A percentile compares a stretch with the other conserved stretches of the same genome.
Evolutionary conservation across 92 coral and sea anemone genomes (phyloP).

Genomic region (Porites lobata): DNA sequence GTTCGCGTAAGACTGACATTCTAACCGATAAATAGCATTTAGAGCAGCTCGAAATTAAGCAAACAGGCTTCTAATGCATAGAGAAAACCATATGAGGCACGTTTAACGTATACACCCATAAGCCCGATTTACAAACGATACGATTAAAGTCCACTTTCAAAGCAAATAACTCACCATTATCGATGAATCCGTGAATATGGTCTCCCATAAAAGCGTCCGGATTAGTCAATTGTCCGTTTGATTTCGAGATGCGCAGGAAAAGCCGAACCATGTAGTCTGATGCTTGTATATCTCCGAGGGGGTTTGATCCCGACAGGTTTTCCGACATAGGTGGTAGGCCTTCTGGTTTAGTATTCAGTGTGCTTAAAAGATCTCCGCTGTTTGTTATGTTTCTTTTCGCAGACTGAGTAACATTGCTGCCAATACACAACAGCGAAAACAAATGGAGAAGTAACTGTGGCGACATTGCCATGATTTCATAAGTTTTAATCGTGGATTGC

Average conservation of each 20-base stretch:
- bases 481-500: neutral
- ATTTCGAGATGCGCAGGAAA: neutral
- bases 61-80: too few species aligned
- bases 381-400: too few species aligned
- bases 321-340: neutral
- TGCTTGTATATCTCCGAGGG: neutral
- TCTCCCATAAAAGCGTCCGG: constrained; percentile 24
- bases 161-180: constrained; percentile 27
- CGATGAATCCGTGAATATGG: constrained; percentile 14
- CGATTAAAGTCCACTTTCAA: neutral
- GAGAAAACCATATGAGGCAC: too few species aligned
- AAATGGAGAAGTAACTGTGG: neutral
- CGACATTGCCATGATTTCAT: neutral
- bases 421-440: neutral
- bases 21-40: too few species aligned
- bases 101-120: too few species aligned
- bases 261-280: constrained; percentile 29
- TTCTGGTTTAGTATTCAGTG: neutral
- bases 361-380: neutral
- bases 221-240: neutral
- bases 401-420: neutral
- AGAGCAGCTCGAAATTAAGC: too few species aligned
- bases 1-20: too few species aligned
- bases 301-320: neutral
- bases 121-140: too few species aligned